Evolutionary conservation across 2,797 vertebrate genomes (phyloP).

Genomic region (Emys orbicularis): DNA sequence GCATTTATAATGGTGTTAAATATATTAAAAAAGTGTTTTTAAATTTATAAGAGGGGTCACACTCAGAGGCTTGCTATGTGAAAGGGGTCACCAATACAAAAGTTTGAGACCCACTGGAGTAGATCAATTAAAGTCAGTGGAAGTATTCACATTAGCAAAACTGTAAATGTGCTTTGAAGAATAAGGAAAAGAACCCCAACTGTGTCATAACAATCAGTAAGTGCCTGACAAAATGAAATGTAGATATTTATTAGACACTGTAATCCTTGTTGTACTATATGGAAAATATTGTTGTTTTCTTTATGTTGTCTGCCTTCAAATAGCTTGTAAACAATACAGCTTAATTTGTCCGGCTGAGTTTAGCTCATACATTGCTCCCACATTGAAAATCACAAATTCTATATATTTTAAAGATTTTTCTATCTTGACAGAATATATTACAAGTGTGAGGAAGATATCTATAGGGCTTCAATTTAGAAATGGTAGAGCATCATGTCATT

Average conservation of each 20-base stretch:
- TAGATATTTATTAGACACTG: not conserved
- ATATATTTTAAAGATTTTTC: not conserved
- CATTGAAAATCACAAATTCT: not conserved
- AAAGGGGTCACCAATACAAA: no score
- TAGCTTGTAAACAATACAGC: fast-evolving
- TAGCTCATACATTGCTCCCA: not conserved
- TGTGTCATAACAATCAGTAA: not conserved
- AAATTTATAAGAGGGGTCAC: no score
- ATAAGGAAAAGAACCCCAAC: not conserved
- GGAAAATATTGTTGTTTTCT: not conserved
- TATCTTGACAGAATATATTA: not conserved
- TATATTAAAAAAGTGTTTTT: no score
- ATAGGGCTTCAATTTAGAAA: not conserved
- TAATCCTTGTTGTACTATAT: not conserved
- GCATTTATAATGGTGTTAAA: no score
- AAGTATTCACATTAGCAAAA: not conserved
- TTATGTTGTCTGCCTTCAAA: not conserved
- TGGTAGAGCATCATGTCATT: not conserved
- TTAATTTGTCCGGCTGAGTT: not conserved
- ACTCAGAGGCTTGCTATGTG: no score
- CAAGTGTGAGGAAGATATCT: not conserved
- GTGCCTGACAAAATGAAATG: not conserved
- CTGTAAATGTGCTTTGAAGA: not conserved
- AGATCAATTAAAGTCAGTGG: not conserved
- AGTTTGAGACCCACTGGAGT: not conserved